Evolutionary conservation across 1,140 invertebrate species (phyloP).

Genomic region (Acromyrmex heyeri): DNA sequence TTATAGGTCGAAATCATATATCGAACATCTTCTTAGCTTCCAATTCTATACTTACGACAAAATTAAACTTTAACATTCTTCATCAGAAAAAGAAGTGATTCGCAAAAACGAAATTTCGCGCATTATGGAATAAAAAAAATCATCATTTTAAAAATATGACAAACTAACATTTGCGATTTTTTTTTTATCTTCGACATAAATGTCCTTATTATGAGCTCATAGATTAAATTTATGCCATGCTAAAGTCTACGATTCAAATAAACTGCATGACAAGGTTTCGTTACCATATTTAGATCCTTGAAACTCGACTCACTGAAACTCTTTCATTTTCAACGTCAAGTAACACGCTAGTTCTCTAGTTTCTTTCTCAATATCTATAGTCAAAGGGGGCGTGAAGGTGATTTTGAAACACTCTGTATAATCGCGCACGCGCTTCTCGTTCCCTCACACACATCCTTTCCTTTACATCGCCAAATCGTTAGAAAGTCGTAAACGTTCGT

Average conservation of each 20-base stretch:
- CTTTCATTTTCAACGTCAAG: background rate
- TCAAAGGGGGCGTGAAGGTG: background rate
- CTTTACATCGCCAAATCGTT: background rate
- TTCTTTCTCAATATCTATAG: background rate
- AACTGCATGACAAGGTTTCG: constrained; percentile 14
- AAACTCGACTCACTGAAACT: background rate
- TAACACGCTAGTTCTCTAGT: background rate
- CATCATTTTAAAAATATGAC: background rate
- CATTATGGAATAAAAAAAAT: background rate
- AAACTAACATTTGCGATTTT: background rate
- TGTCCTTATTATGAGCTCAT: background rate
- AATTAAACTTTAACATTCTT: constrained; percentile 9
- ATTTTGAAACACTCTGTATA: constrained; percentile 9
- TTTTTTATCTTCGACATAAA: background rate
- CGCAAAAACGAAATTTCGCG: background rate
- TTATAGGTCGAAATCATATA: background rate
- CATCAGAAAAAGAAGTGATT: background rate
- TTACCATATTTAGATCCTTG: constrained; percentile 22
- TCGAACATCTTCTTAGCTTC: background rate
- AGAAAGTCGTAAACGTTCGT: constrained; percentile 24
- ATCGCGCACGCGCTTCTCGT: constrained; percentile 17
- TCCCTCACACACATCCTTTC: background rate
- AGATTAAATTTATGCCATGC: constrained; percentile 36
- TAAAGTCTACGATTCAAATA: constrained; percentile 17
- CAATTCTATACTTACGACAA: background rate